Evolutionary conservation across 2,888 invertebrate genomes (phyloP).

Genomic region (Apamea monoglypha): DNA sequence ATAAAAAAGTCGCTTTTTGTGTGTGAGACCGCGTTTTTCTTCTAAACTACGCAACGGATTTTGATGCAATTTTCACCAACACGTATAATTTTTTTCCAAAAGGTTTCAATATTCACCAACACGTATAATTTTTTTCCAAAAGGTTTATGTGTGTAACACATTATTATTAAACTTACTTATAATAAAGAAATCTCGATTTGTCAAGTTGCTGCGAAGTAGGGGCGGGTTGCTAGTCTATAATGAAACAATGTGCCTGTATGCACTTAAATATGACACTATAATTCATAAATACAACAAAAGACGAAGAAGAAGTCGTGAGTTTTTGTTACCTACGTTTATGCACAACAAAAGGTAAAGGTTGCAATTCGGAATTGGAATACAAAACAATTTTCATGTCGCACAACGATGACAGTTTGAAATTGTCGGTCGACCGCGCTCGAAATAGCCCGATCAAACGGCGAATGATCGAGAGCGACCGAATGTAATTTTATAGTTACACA

Average conservation of each 20-base stretch:
- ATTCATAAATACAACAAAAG: neutral
- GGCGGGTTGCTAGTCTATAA: neutral
- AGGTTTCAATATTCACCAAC: too few relatives aligned
- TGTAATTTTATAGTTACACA: conserved; percentile 36
- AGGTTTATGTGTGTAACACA: neutral
- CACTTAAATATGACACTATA: neutral
- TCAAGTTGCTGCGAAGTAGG: too few relatives aligned
- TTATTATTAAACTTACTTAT: neutral
- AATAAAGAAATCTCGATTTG: neutral
- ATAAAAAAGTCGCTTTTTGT: neutral
- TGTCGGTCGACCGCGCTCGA: conserved; percentile 36
- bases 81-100: neutral
- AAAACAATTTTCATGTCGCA: conserved; percentile 38
- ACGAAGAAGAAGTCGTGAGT: too few relatives aligned
- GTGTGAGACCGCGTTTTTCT: neutral
- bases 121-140: neutral
- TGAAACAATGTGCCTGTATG: neutral
- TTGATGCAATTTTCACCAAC: neutral
- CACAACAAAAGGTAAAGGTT: neutral
- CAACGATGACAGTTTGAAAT: conserved; percentile 48
- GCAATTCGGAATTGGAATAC: conserved; percentile 34
- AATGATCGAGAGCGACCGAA: conserved; percentile 27
- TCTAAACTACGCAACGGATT: neutral
- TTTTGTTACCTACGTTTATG: too few relatives aligned
- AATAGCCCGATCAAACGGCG: conserved; percentile 15